Evolutionary conservation across 2,797 vertebrate species (phyloP).

Genomic region (Antennarius maculatus): DNA sequence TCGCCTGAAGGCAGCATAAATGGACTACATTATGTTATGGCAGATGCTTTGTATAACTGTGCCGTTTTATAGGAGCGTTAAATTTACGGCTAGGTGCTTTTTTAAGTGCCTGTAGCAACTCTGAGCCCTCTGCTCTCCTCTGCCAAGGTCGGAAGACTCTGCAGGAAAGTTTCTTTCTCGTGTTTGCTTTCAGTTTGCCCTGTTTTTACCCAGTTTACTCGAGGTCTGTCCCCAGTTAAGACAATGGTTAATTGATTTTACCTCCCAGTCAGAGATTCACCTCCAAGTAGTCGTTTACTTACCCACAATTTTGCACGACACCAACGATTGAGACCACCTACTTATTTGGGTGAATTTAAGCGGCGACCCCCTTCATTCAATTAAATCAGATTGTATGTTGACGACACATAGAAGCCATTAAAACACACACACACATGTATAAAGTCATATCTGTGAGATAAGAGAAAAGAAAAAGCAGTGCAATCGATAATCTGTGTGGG

Average conservation of each 20-base stretch:
- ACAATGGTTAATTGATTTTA: conserved; percentile 2
- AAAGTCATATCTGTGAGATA: conserved; percentile 5
- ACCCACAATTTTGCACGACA: no score
- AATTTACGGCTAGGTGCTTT: conserved; percentile 8
- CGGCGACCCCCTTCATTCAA: conserved; percentile 34
- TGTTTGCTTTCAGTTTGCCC: neutral
- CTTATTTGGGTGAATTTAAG: conserved; percentile 26
- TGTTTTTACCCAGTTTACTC: conserved; percentile 6
- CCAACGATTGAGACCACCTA: conserved; percentile 39
- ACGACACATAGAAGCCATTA: conserved; percentile 32
- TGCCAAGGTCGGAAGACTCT: neutral
- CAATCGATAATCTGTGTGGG: conserved; percentile 59
- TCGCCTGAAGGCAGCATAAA: conserved; percentile 42
- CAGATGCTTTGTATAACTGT: conserved; percentile 25
- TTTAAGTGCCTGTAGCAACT: conserved; percentile 26
- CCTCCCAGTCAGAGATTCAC: conserved; percentile 14
- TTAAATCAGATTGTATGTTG: conserved; percentile 37
- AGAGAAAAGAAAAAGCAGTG: conserved; percentile 14
- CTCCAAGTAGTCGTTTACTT: neutral
- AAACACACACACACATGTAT: conserved; percentile 16
- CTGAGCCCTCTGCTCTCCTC: neutral
- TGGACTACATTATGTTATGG: conserved; percentile 32
- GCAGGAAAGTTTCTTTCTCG: neutral
- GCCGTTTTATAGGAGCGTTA: conserved; percentile 15
- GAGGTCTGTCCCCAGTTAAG: neutral